These are phyloP conservation scores for Dolichoris vasculosae DNA, from an alignment of 1,140 invertebrate genomes.

Conservation along the genomic window DNA sequence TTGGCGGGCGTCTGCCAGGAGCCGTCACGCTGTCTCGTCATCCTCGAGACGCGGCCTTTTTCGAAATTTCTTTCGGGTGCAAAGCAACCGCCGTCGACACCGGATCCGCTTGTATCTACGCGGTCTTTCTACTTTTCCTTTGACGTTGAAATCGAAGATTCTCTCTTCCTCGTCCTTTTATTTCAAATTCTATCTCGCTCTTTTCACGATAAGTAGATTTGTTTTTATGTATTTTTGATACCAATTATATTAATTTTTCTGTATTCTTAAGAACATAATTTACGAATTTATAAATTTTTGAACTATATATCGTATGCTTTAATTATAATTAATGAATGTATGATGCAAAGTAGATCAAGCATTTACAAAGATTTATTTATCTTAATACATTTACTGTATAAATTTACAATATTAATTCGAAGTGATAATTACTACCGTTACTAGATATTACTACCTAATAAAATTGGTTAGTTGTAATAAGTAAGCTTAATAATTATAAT, in stretches of 20 bases:
- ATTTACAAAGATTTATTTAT: no score
- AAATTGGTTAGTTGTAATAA: no score
- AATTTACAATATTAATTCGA: no score
- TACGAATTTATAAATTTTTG: no score
- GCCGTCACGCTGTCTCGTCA: constrained; percentile 74
- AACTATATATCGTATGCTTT: no score
- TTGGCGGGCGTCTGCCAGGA: constrained; percentile 69
- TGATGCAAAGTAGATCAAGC: no score
- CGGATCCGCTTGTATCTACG: neutral
- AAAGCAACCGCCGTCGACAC: constrained; percentile 20
- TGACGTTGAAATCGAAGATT: neutral
- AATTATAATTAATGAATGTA: neutral
- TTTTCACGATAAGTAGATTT: neutral
- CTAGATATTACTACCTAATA: no score
- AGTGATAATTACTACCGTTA: no score
- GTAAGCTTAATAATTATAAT: no score
- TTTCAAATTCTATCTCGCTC: neutral
- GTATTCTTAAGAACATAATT: neutral
- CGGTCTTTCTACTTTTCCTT: neutral
- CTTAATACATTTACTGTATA: no score
- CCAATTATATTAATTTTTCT: neutral
- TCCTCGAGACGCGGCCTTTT: constrained; percentile 84
- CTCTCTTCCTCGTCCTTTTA: neutral
- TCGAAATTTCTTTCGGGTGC: neutral
- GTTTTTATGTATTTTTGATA: neutral